Conservation (phyloP, 1,140 invertebrate genomes). For the Cherax destructor region DNA sequence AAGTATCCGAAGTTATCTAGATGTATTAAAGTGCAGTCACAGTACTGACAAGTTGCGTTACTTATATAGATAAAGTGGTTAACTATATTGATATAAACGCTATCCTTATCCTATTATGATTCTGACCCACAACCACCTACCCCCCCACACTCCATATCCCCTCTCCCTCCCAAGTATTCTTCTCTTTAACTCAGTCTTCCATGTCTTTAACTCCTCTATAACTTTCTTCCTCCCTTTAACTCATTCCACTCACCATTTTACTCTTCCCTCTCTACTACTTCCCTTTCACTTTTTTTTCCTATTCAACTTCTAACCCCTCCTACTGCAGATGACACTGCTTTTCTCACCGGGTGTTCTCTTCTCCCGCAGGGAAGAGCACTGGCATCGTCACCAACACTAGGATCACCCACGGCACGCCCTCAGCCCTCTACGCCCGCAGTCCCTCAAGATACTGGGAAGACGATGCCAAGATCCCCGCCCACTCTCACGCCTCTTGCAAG, state of each 20-base stretch:
- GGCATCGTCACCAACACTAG: constrained; percentile 94
- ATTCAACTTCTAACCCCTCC: background rate
- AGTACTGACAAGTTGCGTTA: no score
- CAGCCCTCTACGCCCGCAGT: constrained; percentile 87
- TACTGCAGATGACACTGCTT: background rate
- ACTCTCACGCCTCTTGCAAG: constrained; percentile 78
- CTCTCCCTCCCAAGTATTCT: no score
- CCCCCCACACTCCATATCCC: no score
- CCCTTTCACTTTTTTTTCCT: no score
- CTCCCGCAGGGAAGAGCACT: constrained; percentile 73
- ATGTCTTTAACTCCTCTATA: background rate
- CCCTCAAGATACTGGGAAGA: constrained; percentile 86
- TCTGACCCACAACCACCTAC: no score
- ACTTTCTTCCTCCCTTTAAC: background rate
- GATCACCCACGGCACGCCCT: constrained; percentile 94
- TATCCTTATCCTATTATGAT: no score
- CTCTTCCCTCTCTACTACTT: background rate
- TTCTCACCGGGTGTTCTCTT: background rate
- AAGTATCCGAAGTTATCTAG: no score
- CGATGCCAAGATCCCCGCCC: constrained; percentile 75
- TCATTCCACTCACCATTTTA: background rate
- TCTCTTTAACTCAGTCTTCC: background rate
- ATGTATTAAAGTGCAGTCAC: no score
- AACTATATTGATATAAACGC: no score
- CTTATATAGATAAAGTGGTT: no score